phyloP scores from a whole-genome alignment of 2,113 vertebrate species.

The Morone saxatilis region DNA sequence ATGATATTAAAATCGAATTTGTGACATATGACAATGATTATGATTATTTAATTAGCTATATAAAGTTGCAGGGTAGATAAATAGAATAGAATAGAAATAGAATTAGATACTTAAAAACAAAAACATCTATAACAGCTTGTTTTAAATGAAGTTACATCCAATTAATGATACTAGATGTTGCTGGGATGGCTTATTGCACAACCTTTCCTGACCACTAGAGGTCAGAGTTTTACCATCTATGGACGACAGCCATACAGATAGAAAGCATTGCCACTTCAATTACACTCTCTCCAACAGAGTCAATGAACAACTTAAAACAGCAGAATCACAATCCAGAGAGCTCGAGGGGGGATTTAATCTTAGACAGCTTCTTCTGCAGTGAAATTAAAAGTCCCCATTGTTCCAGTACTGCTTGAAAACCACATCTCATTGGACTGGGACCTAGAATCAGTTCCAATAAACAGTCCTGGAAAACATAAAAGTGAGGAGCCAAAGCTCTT shows the following conservation, averaged over 20 bases:
- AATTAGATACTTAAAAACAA: neutral
- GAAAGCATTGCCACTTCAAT: neutral
- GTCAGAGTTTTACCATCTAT: slow-evolving; percentile 53
- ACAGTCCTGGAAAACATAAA: neutral
- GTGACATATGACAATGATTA: neutral
- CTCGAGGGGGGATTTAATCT: neutral
- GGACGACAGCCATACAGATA: neutral
- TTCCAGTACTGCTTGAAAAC: neutral
- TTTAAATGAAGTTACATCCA: neutral
- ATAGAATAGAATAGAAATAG: neutral
- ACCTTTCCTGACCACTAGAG: slow-evolving; percentile 54
- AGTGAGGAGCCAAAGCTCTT: neutral
- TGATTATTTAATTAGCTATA: neutral
- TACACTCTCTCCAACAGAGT: neutral
- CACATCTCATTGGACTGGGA: neutral
- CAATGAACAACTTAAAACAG: neutral
- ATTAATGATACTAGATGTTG: neutral
- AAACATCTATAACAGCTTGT: neutral
- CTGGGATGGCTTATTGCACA: neutral
- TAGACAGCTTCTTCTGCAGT: neutral
- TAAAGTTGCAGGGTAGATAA: neutral
- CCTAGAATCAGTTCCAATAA: slow-evolving; percentile 2
- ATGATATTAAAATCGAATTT: neutral
- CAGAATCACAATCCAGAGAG: neutral
- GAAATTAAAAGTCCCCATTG: slow-evolving; percentile 4